A percentile compares a stretch with the other conserved stretches of the same genome.
These are phyloP conservation scores for Gadus chalcogrammus DNA, from an alignment of 2,113 vertebrate species.

Conservation along the genomic window DNA sequence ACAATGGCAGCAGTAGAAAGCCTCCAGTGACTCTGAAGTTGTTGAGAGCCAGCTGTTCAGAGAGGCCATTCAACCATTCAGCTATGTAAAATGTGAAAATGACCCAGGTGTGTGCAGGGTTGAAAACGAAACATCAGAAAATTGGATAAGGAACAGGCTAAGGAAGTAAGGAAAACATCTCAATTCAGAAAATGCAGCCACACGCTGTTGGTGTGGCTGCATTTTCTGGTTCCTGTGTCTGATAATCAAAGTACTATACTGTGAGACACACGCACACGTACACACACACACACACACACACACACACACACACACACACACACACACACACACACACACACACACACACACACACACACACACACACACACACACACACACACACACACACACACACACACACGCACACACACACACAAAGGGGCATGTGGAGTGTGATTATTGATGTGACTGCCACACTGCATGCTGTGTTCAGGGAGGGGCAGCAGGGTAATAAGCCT, in stretches of 20 bases:
- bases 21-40: too few species aligned
- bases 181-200: too few species aligned
- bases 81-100: conserved; percentile 33
- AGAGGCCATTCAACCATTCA: conserved; percentile 26
- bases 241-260: conserved; percentile 49
- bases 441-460: background rate
- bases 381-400: conserved; percentile 25
- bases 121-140: background rate
- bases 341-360: too few species aligned
- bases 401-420: background rate
- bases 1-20: too few species aligned
- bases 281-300: background rate
- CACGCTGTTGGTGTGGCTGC: conserved; percentile 23
- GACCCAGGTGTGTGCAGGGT: conserved; percentile 38
- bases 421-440: background rate
- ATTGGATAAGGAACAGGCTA: background rate
- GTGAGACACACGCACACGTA: background rate
- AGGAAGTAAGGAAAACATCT: conserved; percentile 23
- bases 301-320: background rate
- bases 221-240: conserved; percentile 74
- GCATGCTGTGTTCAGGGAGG: background rate
- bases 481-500: background rate
- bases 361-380: conserved; percentile 1
- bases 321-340: background rate
- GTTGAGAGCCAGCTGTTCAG: background rate